phyloP scores from a whole-genome alignment of 2,113 vertebrate genomes.

The Meleagris gallopavo region DNA sequence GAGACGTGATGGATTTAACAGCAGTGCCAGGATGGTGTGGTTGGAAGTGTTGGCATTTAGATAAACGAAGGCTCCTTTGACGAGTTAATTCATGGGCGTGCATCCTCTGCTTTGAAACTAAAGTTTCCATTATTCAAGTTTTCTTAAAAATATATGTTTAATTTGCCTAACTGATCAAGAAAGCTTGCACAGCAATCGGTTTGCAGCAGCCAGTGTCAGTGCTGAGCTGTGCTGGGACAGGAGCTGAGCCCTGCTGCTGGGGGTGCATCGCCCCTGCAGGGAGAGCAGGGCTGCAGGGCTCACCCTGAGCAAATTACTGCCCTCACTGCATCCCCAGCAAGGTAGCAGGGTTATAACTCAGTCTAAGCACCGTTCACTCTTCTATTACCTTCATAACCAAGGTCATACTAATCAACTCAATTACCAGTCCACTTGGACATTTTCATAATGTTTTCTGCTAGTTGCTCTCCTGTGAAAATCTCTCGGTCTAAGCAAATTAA shows the following conservation, averaged over 20 bases:
- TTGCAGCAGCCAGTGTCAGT: constrained; percentile 27
- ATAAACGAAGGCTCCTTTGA: not conserved
- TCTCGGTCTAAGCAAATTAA: constrained; percentile 98
- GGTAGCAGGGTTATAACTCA: constrained; percentile 85
- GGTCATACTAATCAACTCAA: constrained; percentile 99
- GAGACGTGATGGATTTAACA: not conserved
- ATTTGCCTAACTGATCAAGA: constrained; percentile 9
- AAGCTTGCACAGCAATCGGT: constrained; percentile 1
- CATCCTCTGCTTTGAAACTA: not conserved
- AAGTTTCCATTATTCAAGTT: not conserved
- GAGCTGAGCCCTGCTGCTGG: constrained; percentile 78
- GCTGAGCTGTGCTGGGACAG: constrained; percentile 4
- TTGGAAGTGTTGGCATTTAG: not conserved
- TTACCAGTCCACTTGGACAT: constrained; percentile 94
- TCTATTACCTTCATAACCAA: constrained; percentile 93
- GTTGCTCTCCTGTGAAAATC: constrained; percentile 99
- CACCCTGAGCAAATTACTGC: constrained; percentile 85
- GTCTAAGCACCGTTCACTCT: constrained; percentile 86
- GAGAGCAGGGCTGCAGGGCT: constrained; percentile 73
- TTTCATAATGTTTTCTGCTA: constrained; percentile 99
- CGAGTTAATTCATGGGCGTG: not conserved
- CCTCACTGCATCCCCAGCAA: constrained; percentile 71
- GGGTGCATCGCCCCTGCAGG: constrained; percentile 82
- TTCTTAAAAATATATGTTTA: not conserved
- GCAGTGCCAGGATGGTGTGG: not conserved